Base-by-base conservation (phyloP, 35 echinoderm and acorn worm species). In the Diadema setosum region DNA sequence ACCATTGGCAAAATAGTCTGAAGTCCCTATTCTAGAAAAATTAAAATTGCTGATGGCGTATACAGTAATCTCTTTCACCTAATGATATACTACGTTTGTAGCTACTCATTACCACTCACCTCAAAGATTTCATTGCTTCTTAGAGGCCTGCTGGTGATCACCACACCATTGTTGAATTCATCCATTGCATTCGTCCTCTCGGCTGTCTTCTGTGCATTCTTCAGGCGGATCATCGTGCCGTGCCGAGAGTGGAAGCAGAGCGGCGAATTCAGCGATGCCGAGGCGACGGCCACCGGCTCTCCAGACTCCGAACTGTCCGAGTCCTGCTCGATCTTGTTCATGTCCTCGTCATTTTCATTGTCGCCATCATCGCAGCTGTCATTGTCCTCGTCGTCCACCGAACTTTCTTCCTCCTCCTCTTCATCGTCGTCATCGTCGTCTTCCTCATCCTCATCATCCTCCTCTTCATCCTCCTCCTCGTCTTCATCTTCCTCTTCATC, bases 131-230 rank as follows among this genome's bases (percentile, higher is more conserved):
- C 96, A 89, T 99, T 90, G 58, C 86, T 83, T 57, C 86, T 49
- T 5, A 99, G 73, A 21, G 93, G 85, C 37, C 96, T 94, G 44
- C 87, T 90, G 30, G 96, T 99, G 58, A 99, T 86, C 8, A 99
- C 96, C 42, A 99, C 93, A 42, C 96, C 96, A 67, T 99, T 99
- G 75, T 99, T 94, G 60, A 99, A 99, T 55, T 99, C 96, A 16
- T 94, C 93, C 70, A 94, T 81, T 6, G 96, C 92, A 30, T 94
- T 88, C n/a, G 84, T 88, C 42, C 96, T 74, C 65, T 94, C 90
- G 11, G 92, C 96, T 0, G 90, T 87, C 30, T 83, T 84, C 1
- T 46, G 85, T 39, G 88, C 59, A 5, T 91, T 80, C n/a, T 58
- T 82, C n/a, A 99, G 86, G 6, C 83, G 64, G 24, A 99, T 99